Conservation (phyloP, 64 coral and sea anemone species). For the Pocillopora damicornis region DNA sequence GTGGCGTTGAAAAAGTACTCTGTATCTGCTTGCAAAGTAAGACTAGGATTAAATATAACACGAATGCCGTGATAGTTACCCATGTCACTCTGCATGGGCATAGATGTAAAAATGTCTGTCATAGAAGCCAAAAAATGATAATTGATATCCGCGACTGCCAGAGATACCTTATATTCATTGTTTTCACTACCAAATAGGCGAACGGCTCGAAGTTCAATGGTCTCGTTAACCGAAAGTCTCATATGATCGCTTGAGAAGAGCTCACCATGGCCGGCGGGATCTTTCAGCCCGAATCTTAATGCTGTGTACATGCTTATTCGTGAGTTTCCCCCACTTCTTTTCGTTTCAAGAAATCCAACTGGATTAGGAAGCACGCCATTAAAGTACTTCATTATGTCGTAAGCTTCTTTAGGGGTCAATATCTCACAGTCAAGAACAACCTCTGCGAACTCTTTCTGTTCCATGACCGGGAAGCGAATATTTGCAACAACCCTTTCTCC, state of each 20-base stretch:
- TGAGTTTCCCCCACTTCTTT: neutral
- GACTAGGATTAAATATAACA: neutral
- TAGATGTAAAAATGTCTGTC: neutral
- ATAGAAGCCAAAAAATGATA: neutral
- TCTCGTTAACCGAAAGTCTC: neutral
- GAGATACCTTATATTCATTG: neutral
- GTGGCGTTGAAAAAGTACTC: neutral
- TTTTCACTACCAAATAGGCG: conserved; percentile 19
- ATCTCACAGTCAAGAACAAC: conserved; percentile 21
- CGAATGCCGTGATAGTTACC: conserved; percentile 24
- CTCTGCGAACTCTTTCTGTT: conserved; percentile 21
- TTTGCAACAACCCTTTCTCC: conserved; percentile 29
- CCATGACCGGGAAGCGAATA: conserved; percentile 31
- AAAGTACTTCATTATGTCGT: conserved; percentile 22
- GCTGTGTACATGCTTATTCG: neutral
- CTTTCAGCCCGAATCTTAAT: neutral
- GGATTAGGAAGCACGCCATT: neutral
- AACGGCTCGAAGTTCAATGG: neutral
- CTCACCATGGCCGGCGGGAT: neutral
- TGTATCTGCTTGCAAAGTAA: neutral
- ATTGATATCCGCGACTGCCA: neutral
- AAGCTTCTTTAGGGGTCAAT: neutral
- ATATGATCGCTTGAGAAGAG: neutral
- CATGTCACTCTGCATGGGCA: neutral
- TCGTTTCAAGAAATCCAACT: neutral